phyloP scores from a whole-genome alignment of 2,113 vertebrate species.

The Cottus gobio region DNA sequence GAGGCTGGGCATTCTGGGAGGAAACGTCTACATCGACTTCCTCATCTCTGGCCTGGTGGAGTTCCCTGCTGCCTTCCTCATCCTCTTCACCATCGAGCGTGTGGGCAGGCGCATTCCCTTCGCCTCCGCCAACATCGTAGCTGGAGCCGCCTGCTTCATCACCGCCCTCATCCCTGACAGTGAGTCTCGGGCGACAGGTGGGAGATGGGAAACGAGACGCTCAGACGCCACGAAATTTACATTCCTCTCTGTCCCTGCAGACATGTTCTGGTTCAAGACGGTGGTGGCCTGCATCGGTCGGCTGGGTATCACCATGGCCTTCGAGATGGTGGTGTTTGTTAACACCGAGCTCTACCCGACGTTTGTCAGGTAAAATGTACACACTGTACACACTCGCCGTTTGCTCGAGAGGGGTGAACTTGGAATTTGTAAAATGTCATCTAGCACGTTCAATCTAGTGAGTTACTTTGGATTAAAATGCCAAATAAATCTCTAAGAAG shows the following conservation, averaged over 20 bases:
- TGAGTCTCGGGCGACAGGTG: conserved; percentile 56
- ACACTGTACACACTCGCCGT: background rate
- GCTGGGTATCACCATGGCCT: conserved; percentile 92
- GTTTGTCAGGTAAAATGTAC: conserved; percentile 83
- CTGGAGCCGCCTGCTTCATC: conserved; percentile 86
- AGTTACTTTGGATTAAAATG: background rate
- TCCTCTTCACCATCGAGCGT: conserved; percentile 91
- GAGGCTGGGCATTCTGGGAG: conserved; percentile 90
- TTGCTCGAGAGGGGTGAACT: background rate
- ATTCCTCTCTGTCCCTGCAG: conserved; percentile 73
- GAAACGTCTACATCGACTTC: conserved; percentile 92
- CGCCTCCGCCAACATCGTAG: conserved; percentile 83
- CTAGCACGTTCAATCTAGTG: background rate
- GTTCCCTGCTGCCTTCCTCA: conserved; percentile 88
- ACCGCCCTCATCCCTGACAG: conserved; percentile 90
- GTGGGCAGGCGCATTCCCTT: conserved; percentile 90
- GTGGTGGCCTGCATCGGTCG: conserved; percentile 88
- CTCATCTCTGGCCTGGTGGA: conserved; percentile 90
- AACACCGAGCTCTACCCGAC: conserved; percentile 94
- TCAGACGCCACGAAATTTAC: background rate
- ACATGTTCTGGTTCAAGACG: conserved; percentile 88
- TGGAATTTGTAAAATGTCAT: background rate
- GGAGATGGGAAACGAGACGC: background rate
- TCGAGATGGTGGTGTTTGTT: conserved; percentile 93
- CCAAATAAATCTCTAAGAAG: background rate